Conservation (phyloP, 2,797 vertebrate species). For the Enoplosus armatus region DNA sequence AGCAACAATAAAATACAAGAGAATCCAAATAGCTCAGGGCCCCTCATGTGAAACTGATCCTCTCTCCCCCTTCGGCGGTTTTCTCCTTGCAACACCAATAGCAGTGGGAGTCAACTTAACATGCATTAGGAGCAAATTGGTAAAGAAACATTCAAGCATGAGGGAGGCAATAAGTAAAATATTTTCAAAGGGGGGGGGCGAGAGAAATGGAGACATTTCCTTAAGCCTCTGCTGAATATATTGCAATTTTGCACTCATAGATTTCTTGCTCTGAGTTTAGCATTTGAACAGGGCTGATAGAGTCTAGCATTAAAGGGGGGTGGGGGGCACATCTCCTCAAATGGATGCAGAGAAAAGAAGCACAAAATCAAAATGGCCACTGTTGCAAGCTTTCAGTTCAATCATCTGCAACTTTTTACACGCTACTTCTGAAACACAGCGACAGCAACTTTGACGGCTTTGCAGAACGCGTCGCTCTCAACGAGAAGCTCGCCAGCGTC, state of each 20-base stretch:
- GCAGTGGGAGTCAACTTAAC: conserved; percentile 81
- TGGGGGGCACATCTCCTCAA: neutral
- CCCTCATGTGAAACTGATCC: conserved; percentile 87
- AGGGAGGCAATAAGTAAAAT: conserved; percentile 75
- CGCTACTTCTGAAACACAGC: neutral
- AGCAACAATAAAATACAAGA: conserved; percentile 86
- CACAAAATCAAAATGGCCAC: conserved; percentile 12
- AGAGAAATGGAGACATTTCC: conserved; percentile 66
- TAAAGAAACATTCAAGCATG: conserved; percentile 82
- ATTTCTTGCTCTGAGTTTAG: conserved; percentile 12
- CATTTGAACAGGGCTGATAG: neutral
- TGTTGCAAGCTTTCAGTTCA: conserved; percentile 6
- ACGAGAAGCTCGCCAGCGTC: neutral
- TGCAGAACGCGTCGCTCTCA: neutral
- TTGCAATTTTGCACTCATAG: conserved; percentile 11
- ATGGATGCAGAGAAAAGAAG: neutral
- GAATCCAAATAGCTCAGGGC: conserved; percentile 83
- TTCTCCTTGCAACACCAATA: conserved; percentile 71
- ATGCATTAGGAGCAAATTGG: conserved; percentile 83
- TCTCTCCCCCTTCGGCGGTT: conserved; percentile 70
- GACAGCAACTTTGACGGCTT: conserved; percentile 16
- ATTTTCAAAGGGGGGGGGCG: conserved; percentile 67
- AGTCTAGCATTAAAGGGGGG: neutral
- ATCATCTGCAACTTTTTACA: conserved; percentile 5
- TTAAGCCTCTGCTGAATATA: conserved; percentile 61